Conservation (phyloP, 2,888 invertebrate genomes). For the Scaptomyza parva region DNA sequence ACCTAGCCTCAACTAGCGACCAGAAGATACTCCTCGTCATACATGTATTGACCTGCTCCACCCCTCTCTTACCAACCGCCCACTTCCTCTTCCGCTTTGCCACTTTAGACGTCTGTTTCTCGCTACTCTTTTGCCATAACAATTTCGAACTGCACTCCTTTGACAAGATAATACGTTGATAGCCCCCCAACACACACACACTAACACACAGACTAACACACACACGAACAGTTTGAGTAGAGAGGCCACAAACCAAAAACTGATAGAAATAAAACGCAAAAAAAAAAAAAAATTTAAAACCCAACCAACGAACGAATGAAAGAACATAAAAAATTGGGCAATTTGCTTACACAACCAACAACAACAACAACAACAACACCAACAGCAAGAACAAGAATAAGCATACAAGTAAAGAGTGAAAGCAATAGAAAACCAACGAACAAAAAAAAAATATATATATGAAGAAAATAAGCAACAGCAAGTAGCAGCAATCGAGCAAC, state of each 20-base stretch:
- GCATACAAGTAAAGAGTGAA: constrained; percentile 22
- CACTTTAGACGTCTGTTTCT: constrained; percentile 45
- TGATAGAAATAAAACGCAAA: too few species aligned
- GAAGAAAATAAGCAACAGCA: constrained; percentile 18
- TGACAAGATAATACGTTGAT: constrained; percentile 76
- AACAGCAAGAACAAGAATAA: constrained; percentile 37
- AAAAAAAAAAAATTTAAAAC: constrained; percentile 35
- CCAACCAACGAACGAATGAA: constrained; percentile 18
- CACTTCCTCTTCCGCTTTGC: not conserved
- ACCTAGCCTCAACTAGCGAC: constrained; percentile 53
- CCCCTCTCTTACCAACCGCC: not conserved
- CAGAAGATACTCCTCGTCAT: constrained; percentile 50
- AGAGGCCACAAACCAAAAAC: constrained; percentile 3
- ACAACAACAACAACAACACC: constrained; percentile 55
- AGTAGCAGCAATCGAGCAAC: too few species aligned
- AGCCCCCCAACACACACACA: too few species aligned
- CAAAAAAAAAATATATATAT: too few species aligned
- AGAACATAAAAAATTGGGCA: constrained; percentile 68
- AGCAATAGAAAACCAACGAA: constrained; percentile 4
- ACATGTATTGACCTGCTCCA: constrained; percentile 6
- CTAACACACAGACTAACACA: too few species aligned
- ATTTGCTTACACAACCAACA: constrained; percentile 72
- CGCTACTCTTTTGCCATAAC: constrained; percentile 60
- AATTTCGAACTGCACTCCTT: constrained; percentile 78
- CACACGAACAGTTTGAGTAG: constrained; percentile 29